Percentiles rank a stretch among this genome's conserved stretches.
These are phyloP conservation scores for Falcunculus frontatus DNA, from an alignment of 2,113 vertebrate species.

Conservation along the genomic window DNA sequence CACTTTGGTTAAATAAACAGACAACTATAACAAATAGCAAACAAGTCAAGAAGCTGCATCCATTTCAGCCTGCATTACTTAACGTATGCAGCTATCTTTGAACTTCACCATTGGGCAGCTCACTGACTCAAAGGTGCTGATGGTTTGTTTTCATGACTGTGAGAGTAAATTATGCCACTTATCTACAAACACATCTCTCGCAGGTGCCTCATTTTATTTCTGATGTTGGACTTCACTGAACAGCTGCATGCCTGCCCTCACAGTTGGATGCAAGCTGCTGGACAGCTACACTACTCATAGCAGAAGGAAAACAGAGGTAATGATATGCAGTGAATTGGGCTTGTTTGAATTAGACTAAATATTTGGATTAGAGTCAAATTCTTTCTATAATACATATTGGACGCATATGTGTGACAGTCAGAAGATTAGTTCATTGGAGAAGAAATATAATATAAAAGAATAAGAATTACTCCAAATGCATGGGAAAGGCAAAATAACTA, in stretches of 20 bases:
- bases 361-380: constrained; percentile 42
- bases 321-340: background rate
- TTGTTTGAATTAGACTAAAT: constrained; percentile 61
- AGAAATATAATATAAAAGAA: background rate
- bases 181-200: background rate
- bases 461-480: background rate
- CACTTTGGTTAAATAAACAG: background rate
- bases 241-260: background rate
- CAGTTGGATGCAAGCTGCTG: constrained; percentile 33
- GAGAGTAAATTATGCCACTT: background rate
- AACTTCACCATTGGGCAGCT: background rate
- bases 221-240: background rate
- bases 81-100: background rate
- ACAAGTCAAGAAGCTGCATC: background rate
- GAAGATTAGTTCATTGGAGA: background rate
- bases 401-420: background rate
- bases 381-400: constrained; percentile 15
- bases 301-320: constrained; percentile 21
- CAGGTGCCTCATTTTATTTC: background rate
- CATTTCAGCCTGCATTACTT: background rate
- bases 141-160: background rate
- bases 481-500: background rate
- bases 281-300: background rate
- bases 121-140: background rate
- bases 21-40: background rate